These are phyloP conservation scores for Moxostoma hubbsi DNA, from an alignment of 2,797 vertebrate species.

Conservation along the genomic window DNA sequence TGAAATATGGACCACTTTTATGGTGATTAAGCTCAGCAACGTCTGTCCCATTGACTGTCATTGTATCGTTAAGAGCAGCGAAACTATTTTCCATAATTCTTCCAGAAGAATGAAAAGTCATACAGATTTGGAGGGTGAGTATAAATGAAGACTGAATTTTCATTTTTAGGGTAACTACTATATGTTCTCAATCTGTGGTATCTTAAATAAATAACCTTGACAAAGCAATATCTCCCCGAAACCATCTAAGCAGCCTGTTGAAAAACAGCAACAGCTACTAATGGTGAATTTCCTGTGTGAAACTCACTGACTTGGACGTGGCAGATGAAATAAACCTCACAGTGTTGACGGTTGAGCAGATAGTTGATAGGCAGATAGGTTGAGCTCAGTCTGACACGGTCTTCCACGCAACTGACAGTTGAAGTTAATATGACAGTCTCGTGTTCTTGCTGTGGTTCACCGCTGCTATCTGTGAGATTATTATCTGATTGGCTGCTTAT, in stretches of 20 bases:
- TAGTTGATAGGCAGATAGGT: no score
- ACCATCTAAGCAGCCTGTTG: conserved; percentile 18
- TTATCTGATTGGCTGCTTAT: conserved; percentile 34
- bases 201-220: not conserved
- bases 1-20: no score
- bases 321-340: conserved; percentile 17
- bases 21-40: no score
- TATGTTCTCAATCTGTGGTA: no score
- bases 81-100: no score
- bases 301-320: conserved; percentile 32
- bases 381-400: conserved; percentile 23
- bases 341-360: conserved; percentile 53
- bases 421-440: conserved; percentile 42
- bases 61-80: no score
- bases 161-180: no score
- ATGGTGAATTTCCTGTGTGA: conserved; percentile 53
- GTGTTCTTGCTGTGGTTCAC: conserved; percentile 46
- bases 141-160: no score
- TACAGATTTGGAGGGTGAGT: no score
- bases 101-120: no score
- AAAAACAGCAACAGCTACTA: conserved; percentile 27
- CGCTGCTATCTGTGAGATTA: conserved; percentile 56
- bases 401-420: conserved; percentile 47
- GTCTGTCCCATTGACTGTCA: no score
- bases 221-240: conserved; percentile 11